Conservation (phyloP, 2,888 invertebrate genomes). For the Adineta ricciae region DNA sequence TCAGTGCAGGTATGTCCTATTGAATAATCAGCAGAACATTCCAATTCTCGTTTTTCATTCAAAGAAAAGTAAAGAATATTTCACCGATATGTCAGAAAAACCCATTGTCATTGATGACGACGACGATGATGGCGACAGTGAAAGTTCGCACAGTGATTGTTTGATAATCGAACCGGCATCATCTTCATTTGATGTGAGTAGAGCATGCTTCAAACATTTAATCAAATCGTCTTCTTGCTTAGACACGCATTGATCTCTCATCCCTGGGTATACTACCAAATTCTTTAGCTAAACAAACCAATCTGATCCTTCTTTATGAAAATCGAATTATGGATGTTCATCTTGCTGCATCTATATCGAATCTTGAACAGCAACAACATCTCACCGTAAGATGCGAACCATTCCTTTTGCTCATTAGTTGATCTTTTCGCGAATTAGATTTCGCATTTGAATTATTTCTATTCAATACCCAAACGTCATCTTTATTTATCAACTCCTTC, state of each 20-base stretch:
- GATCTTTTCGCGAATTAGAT: not conserved
- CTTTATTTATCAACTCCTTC: not conserved
- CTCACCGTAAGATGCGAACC: not conserved
- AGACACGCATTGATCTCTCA: not conserved
- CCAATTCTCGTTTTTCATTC: not conserved
- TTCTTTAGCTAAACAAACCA: not conserved
- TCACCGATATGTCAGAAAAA: not conserved
- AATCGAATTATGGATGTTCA: not conserved
- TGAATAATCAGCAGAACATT: not conserved
- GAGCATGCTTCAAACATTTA: not conserved
- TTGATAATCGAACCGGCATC: not conserved
- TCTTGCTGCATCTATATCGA: not conserved
- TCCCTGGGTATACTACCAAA: not conserved
- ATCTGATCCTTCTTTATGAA: not conserved
- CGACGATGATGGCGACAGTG: not conserved
- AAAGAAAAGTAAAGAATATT: not conserved
- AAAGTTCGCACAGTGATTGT: not conserved
- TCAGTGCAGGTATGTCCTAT: not conserved
- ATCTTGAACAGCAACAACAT: not conserved
- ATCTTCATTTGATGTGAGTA: not conserved
- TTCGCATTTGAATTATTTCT: not conserved
- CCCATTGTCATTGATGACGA: not conserved
- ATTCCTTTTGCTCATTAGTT: not conserved
- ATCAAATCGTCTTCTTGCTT: not conserved
- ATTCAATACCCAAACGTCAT: conserved; percentile 2